Evolutionary conservation across 2,113 vertebrate species (phyloP), one percentile per base, ranked within the genome.

Genomic region (Sinocyclocheilus anophthalmus): DNA sequence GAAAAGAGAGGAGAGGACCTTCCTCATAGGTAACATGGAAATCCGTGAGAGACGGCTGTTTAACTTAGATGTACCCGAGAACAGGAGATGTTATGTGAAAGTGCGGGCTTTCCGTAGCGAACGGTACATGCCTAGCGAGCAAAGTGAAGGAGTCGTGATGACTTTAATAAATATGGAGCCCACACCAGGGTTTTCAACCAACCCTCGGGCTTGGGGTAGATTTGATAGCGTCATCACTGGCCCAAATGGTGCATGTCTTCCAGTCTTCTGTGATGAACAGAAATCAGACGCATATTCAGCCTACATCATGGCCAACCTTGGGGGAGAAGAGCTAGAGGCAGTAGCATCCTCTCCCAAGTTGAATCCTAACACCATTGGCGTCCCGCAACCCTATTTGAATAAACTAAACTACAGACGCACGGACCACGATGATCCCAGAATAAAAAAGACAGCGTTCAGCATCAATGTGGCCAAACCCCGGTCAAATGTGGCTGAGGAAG

Each of bases 11-110:
- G 95, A 98, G 70, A 95, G 98, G 87, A 98, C 96, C 0, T 99
- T 99, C 91, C 92, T 99, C 81, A 95, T 99, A 76, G 98, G 98
- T 20, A 99, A 99, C 91, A 97, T 99, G 98, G 98, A 99, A 93
- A 99, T 99, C 90, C 95, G 98, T 65, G 98, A 99, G 87, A 93
- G 98, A 81, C 91, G 98, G 69, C 94, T 99, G 65, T 99, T 99
- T 87, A 99, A 99, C 93, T 91, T 99, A 39, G 98, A 99, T 0
- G 98, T 99, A 26, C 98, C 98, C 0, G 98, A 99, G 87, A 97
- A 94, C 91, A 94, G 98, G 33, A 94, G 98, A 84, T 99, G 98
- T 88, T 99, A 98, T 0, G 91, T 99, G 50, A 99, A 99, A 93
- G 94, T 99, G 55, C 94, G 98, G 69, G 94, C 96, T 0, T 99